These are phyloP conservation scores for Anniella stebbinsi DNA, from an alignment of 2,797 vertebrate genomes.

Conservation along the genomic window DNA sequence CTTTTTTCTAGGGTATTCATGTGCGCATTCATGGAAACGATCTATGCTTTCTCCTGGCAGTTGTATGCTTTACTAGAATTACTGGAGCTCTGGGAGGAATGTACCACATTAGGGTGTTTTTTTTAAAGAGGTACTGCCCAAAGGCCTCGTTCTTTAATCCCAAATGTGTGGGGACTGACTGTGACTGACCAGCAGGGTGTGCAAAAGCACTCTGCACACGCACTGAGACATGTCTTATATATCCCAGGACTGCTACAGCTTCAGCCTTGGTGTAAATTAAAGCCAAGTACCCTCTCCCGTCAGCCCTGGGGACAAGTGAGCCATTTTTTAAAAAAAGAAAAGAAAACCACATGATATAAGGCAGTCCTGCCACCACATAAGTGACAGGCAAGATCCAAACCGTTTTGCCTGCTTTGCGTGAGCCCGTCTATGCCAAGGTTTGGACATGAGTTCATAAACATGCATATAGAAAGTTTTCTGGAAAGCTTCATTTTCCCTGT, in stretches of 20 bases:
- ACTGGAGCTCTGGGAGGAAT: not conserved
- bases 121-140: not conserved
- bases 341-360: not conserved
- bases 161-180: not conserved
- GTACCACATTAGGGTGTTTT: not conserved
- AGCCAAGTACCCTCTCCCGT: not conserved
- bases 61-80: not conserved
- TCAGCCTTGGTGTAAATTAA: not conserved
- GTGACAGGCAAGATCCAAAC: not conserved
- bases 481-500: slow-evolving; percentile 85
- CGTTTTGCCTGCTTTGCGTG: not conserved
- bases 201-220: not conserved
- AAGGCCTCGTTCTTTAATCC: not conserved
- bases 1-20: too few species aligned
- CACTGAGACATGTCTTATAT: not conserved
- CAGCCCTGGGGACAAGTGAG: not conserved
- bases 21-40: not conserved
- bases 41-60: not conserved
- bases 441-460: not conserved
- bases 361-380: not conserved
- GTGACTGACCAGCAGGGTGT: not conserved
- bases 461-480: slow-evolving; percentile 32
- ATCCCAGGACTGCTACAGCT: not conserved
- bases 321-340: not conserved
- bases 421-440: not conserved